Base-by-base conservation (phyloP, 2,888 invertebrate species). In the Trachelus iudaicus region DNA sequence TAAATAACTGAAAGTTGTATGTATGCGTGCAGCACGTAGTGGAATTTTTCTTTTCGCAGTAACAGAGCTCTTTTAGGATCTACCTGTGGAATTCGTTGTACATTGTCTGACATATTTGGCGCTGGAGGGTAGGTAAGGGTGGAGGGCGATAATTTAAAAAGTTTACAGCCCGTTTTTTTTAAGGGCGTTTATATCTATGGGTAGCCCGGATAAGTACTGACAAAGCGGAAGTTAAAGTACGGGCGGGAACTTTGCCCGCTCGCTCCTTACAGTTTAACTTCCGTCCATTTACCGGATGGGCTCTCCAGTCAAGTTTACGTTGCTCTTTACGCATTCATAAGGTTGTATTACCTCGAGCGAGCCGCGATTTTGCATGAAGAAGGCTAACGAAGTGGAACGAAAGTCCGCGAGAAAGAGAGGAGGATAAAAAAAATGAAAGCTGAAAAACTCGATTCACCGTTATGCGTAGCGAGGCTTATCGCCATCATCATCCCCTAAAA, bases 321-420 rank as follows among this genome's bases (percentile, higher is more conserved):
- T 81, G 83, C 83, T 86, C 87, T 87, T 89, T 87, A 88, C 86
- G 86, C 88, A 88, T 88, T 89, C 88, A 87, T 87, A 88, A 87
- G 84, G 86, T 86, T 87, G 86, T 86, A 86, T 83, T 80, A 83
- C 78, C 78, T 37, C 15, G 37, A n/a, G 12, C 40, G 33, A 3
- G 71, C 31, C 56, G 56, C 56, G 56, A 56, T 56, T 56, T 56
- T 23, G 56, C 23, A 9, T 56, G 56, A 56, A 56, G 1, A 9
- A 56, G 56, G 56, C 23, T 56, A 56, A 56, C 23, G 56, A 56
- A 56, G 56, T 56, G 56, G 9, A 23, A 56, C 23, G 56, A 56
- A 56, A 23, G 23, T 23, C 6, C 23, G 73, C 75, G 69, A 76
- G 76, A 76, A 79, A 35, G 69, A 74, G 79, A 76, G 68, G 75